Percentiles rank a stretch among this genome's conserved stretches.
Evolutionary conservation across 1,140 invertebrate genomes (phyloP).

Genomic region (Drosophila tropicalis): DNA sequence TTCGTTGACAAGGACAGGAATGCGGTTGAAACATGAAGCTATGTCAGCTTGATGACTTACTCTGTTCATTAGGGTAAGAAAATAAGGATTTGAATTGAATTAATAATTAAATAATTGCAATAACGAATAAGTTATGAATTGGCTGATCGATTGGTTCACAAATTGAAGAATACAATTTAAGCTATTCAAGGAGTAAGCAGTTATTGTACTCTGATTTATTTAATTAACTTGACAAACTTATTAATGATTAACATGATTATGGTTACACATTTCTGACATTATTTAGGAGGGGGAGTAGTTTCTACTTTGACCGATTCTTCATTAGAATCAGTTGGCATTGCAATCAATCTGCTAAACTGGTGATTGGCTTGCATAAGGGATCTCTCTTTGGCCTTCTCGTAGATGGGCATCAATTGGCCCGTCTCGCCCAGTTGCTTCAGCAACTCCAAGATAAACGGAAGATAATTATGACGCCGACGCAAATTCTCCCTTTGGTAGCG

Average conservation of each 20-base stretch:
- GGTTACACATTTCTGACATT: too few relatives aligned
- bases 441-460: constrained; percentile 98
- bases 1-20: constrained; percentile 11
- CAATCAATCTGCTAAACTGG: not conserved
- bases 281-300: too few relatives aligned
- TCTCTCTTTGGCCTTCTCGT: constrained; percentile 93
- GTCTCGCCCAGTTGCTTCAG: constrained; percentile 97
- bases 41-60: not conserved
- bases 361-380: constrained; percentile 86
- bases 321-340: not conserved
- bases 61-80: not conserved
- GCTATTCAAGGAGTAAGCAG: too few relatives aligned
- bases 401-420: constrained; percentile 93
- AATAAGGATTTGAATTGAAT: too few relatives aligned
- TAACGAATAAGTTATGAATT: too few relatives aligned
- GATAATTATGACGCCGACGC: constrained; percentile 97
- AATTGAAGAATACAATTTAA: too few relatives aligned
- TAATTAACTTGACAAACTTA: too few relatives aligned
- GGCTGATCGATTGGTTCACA: too few relatives aligned
- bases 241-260: too few relatives aligned
- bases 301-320: not conserved
- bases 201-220: too few relatives aligned
- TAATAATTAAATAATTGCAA: constrained; percentile 2
- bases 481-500: constrained; percentile 94
- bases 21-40: constrained; percentile 4